A percentile compares a stretch with the other conserved stretches of the same genome.
phyloP scores from a whole-genome alignment of 2,113 vertebrate genomes.

The Brienomyrus brachyistius region DNA sequence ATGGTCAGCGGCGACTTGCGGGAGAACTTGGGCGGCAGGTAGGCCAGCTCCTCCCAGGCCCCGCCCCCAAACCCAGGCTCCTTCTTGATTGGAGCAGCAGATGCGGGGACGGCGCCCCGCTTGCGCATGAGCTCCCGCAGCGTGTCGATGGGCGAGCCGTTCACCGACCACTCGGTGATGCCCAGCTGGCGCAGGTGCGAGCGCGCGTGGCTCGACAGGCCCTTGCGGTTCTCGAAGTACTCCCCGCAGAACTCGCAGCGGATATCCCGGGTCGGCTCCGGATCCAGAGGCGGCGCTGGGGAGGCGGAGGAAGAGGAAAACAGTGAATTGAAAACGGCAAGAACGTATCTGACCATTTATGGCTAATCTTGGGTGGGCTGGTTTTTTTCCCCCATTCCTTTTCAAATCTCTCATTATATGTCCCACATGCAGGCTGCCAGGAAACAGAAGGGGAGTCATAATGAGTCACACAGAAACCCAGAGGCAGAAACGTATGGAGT shows the following conservation, averaged over 20 bases:
- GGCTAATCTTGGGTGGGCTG: not conserved
- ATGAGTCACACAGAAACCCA: not conserved
- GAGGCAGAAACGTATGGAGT: not conserved
- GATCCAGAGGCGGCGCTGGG: slow-evolving; percentile 57
- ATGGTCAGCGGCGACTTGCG: slow-evolving; percentile 54
- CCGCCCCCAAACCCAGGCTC: slow-evolving; percentile 44
- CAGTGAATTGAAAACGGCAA: not conserved
- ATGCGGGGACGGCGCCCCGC: slow-evolving; percentile 57
- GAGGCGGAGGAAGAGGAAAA: slow-evolving; percentile 23
- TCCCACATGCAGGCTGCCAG: not conserved
- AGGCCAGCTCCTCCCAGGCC: slow-evolving; percentile 52
- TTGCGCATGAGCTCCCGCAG: slow-evolving; percentile 84
- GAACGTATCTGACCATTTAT: not conserved
- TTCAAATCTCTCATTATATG: not conserved
- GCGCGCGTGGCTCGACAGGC: slow-evolving; percentile 86
- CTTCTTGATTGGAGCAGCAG: slow-evolving; percentile 66
- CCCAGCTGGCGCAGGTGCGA: slow-evolving; percentile 93
- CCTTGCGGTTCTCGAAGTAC: slow-evolving; percentile 91
- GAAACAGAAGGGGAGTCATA: not conserved
- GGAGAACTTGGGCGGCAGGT: slow-evolving; percentile 50
- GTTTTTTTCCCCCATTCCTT: too few relatives aligned
- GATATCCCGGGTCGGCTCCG: slow-evolving; percentile 78
- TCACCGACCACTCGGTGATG: slow-evolving; percentile 90
- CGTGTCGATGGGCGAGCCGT: slow-evolving; percentile 89
- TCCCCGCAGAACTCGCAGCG: slow-evolving; percentile 92